Evolutionary conservation across 2,888 invertebrate genomes (phyloP).

Genomic region (Acronicta psi): DNA sequence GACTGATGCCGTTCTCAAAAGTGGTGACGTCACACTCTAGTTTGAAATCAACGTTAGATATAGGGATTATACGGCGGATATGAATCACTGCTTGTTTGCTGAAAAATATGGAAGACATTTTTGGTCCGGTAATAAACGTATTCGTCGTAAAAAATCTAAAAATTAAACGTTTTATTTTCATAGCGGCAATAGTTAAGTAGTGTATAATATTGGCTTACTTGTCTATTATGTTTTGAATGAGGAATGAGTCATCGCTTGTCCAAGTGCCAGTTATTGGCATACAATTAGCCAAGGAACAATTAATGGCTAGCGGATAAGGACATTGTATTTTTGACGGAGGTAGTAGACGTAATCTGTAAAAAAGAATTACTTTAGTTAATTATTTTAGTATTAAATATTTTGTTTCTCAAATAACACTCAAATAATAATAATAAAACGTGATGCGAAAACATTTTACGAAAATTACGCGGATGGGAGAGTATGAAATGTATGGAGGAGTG

Average conservation of each 20-base stretch:
- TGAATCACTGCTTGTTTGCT: slow-evolving; percentile 82
- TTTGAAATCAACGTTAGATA: slow-evolving; percentile 59
- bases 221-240: slow-evolving; percentile 89
- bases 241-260: slow-evolving; percentile 86
- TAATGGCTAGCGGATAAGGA: slow-evolving; percentile 87
- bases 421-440: not conserved
- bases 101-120: slow-evolving; percentile 27
- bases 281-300: slow-evolving; percentile 89
- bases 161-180: too few relatives aligned
- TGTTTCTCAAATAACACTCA: not conserved
- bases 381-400: too few relatives aligned
- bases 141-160: too few relatives aligned
- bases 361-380: not conserved
- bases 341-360: slow-evolving; percentile 83
- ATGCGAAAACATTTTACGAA: too few relatives aligned
- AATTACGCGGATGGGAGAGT: too few relatives aligned
- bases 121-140: not conserved
- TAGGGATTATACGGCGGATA: slow-evolving; percentile 67
- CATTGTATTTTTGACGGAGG: slow-evolving; percentile 75
- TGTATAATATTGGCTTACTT: slow-evolving; percentile 80
- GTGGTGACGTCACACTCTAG: slow-evolving; percentile 79
- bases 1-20: slow-evolving; percentile 75
- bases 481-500: too few relatives aligned
- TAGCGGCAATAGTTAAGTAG: too few relatives aligned
- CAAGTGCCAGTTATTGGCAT: slow-evolving; percentile 84